Base-by-base conservation (phyloP, 1,140 invertebrate genomes). In the Ostrea edulis region DNA sequence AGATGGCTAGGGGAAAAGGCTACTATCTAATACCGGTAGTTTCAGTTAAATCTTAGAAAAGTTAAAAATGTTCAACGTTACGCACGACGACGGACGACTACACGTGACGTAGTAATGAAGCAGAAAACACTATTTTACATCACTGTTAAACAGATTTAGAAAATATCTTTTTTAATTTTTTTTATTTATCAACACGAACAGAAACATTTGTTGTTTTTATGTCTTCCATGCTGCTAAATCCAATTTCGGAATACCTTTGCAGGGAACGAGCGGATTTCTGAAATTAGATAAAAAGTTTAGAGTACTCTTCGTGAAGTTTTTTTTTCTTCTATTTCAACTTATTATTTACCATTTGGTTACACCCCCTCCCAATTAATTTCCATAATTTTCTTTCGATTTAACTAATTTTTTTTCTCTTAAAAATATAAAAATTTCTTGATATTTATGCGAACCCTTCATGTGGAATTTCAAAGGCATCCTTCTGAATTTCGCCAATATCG, bases 221-320 rank as follows among this genome's bases (percentile, higher is more conserved):
- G 25, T 29, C 29, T 77, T 35, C 68, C 68, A 77, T 35, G 29
- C 7, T 11, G 25, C 68, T 14, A 77, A 29, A 29, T 77, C 29
- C 12, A 77, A 14, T 29, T 77, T 77, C 29, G 68, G 68, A 35
- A 77, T 77, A 7, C 29, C 35, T 35, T 77, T 12, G 9, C 68
- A 77, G 11, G 25, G 12, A 77, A 77, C 25, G 14, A 77, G 68
- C 35, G 68, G 68, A 35, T 77, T 77, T 77, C 68, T 77, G 68
- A 4, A 29, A 29, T 5, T 14, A 71, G 0, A 71, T 3, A 0
- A 77, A 29, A 29, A 71, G 11, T 71, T 12, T 4, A 9, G 25
- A 44, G 5, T 44, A 5, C 35, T 44, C 35, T 7, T 62, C 55
- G 17, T 62, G 17, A n/a, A 7, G n/a, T 20, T 20, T 2, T 20